A percentile compares a stretch with the other conserved stretches of the same genome.
These are phyloP conservation scores for Clarias pachynema DNA, from an alignment of 2,797 vertebrate species.

Conservation along the genomic window DNA sequence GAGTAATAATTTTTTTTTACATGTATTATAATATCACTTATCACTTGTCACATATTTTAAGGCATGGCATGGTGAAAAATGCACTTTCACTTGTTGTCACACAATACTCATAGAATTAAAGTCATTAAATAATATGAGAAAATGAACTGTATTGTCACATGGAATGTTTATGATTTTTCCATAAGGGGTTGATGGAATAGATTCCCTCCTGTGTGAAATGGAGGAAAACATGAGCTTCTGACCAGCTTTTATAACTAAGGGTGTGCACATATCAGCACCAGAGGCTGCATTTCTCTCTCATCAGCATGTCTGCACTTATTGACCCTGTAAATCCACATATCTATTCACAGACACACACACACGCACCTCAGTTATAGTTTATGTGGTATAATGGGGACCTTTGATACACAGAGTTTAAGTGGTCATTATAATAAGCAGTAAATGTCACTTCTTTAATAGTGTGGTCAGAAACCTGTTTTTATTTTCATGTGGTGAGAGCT, in stretches of 20 bases:
- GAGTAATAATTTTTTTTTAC: neutral
- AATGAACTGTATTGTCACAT: neutral
- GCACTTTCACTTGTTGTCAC: neutral
- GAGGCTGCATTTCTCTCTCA: slow-evolving; percentile 53
- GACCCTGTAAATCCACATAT: slow-evolving; percentile 76
- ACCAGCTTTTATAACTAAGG: slow-evolving; percentile 39
- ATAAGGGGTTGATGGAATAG: neutral
- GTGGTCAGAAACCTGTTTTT: neutral
- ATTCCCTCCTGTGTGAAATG: slow-evolving; percentile 10
- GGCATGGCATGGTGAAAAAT: neutral
- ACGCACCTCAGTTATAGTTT: slow-evolving; percentile 37
- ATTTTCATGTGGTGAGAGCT: neutral
- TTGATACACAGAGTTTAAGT: slow-evolving; percentile 62
- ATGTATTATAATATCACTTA: neutral
- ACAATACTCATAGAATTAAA: neutral
- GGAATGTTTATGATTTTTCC: neutral
- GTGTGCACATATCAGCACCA: slow-evolving; percentile 12
- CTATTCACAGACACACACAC: slow-evolving; percentile 67
- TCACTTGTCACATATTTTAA: neutral
- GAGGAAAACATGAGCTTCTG: slow-evolving; percentile 22
- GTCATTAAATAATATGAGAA: neutral
- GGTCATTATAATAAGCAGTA: slow-evolving; percentile 66
- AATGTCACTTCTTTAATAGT: neutral
- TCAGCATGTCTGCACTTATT: slow-evolving; percentile 65
- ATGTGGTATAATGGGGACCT: slow-evolving; percentile 55